Base-by-base conservation (phyloP, 2,888 invertebrate genomes). In the Acanthosepion lycidas region DNA sequence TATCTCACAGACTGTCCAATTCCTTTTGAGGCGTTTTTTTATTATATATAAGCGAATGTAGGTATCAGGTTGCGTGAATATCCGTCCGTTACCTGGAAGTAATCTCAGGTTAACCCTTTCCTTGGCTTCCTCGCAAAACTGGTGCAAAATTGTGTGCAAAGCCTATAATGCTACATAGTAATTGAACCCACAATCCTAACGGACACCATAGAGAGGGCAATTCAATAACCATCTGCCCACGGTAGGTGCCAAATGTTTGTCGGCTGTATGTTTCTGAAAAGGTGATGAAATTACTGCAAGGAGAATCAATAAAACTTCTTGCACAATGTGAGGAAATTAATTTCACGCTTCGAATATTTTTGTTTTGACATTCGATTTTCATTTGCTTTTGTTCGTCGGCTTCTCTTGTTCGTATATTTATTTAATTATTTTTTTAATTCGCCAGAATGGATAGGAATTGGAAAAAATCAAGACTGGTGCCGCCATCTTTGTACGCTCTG, bases 291-390 rank as follows among this genome's bases (percentile, higher is more conserved):
- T 78, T 9, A 15, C n/a, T 78, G 20, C 78, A n/a, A n/a, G 59
- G 8, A 78, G n/a, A 78, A 78, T 78, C 78, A 78, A 78, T 78
- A n/a, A 78, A 78, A 78, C 9, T 9, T 78, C n/a, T 78, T 78
- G 33, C n/a, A n/a, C 78, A 78, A 33, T 78, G 78, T 78, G 78
- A 78, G 15, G 78, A 78, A 78, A n/a, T 78, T 78, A 78, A 78
- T 78, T 78, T 78, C 78, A 78, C 78, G 78, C 78, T n/a, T 78
- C 23, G 78, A 78, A 78, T 33, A 15, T 78, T 78, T 78, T 59
- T 78, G n/a, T 78, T 78, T 78, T 78, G 78, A 78, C 78, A n/a
- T 78, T 78, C n/a, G 59, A 78, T 78, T 78, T 78, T 78, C n/a
- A 15, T 18, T 78, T 78, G 78, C 78, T 78, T 78, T 78, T n/a